Conservation (phyloP, 2,888 invertebrate genomes). For the Drosophila rubida region DNA sequence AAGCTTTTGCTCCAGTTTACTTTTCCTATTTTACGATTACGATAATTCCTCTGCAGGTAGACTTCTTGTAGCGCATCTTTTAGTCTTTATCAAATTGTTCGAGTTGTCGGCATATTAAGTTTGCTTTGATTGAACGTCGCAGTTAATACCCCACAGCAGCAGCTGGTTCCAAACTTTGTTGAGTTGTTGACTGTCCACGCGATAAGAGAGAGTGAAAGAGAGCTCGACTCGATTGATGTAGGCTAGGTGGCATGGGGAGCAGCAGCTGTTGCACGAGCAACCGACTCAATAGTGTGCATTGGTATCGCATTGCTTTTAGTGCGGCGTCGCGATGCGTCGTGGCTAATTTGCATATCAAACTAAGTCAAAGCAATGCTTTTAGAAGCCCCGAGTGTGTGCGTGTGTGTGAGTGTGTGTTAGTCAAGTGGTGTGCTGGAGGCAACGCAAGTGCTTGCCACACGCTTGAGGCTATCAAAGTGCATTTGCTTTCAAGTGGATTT, state of each 20-base stretch:
- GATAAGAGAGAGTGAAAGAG: constrained; percentile 30
- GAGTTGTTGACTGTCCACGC: constrained; percentile 52
- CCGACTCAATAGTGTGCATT: constrained; percentile 8
- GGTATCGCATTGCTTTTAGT: constrained; percentile 28
- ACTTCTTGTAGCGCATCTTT: constrained; percentile 21
- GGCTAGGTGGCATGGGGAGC: constrained; percentile 4
- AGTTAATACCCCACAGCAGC: constrained; percentile 39
- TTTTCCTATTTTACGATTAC: not conserved
- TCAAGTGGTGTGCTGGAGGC: constrained; percentile 22
- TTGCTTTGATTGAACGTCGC: constrained; percentile 59
- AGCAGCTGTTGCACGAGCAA: constrained; percentile 39
- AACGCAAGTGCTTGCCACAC: constrained; percentile 59
- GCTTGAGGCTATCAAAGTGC: constrained; percentile 64
- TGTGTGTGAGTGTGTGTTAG: constrained; percentile 14
- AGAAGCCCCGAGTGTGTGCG: constrained; percentile 3
- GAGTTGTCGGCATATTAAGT: constrained; percentile 44
- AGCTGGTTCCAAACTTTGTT: constrained; percentile 45
- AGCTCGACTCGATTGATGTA: not conserved
- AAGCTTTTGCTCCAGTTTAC: not conserved
- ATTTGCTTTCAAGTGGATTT: constrained; percentile 45
- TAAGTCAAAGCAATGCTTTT: constrained; percentile 51
- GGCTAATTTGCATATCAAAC: constrained; percentile 77
- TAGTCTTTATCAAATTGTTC: constrained; percentile 15
- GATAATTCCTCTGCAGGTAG: not conserved
- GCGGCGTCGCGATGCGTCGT: constrained; percentile 50